Evolutionary conservation across 2,888 invertebrate species (phyloP), one percentile per base, ranked within the genome.

Genomic region (Eugnorisma glareosa): DNA sequence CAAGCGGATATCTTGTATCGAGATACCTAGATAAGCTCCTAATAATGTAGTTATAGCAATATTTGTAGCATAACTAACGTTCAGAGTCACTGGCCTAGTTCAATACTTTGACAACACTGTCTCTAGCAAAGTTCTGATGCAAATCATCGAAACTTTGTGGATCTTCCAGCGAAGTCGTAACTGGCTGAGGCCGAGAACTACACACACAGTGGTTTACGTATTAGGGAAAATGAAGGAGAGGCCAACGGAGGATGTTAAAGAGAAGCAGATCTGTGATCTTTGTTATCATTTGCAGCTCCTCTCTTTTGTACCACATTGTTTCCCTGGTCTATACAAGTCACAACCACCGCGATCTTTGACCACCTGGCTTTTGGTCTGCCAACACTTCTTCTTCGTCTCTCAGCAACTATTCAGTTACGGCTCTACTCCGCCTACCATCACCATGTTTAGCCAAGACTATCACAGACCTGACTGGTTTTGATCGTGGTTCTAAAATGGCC

Each of bases 61-160:
- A 77, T 45, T 64, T 77, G 10, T 31, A 64, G 63, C 54, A 40
- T 24, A 24, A 48, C 48, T 64, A 15, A 35, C 66, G 40, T 40
- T 73, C 13, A 6, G 1, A 66, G 57, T 37, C n/a, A n/a, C 13
- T 48, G 40, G 40, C 45, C 45, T 31, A 73, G 64, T 48, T 40
- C 57, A 73, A n/a, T 24, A 43, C 64, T 48, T 66, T 73, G 66
- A 66, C 24, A 73, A 59, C 21, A 4, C 37, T 59, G 24, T 31
- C 0, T 40, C 37, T 40, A 28, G 24, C 7, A 57, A 35, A 67
- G 40, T 66, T 66, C 35, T 28, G 28, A 28, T 51, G 57, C 66
- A 73, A 57, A 66, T 31, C 0, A 66, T 51, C 6, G 6, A 66
- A 79, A 73, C 54, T 48, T 63, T 37, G n/a, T 64, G n/a, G 37